These are phyloP conservation scores for Zelostemma sp. DNA, from an alignment of 1,140 invertebrate species.

Conservation along the genomic window DNA sequence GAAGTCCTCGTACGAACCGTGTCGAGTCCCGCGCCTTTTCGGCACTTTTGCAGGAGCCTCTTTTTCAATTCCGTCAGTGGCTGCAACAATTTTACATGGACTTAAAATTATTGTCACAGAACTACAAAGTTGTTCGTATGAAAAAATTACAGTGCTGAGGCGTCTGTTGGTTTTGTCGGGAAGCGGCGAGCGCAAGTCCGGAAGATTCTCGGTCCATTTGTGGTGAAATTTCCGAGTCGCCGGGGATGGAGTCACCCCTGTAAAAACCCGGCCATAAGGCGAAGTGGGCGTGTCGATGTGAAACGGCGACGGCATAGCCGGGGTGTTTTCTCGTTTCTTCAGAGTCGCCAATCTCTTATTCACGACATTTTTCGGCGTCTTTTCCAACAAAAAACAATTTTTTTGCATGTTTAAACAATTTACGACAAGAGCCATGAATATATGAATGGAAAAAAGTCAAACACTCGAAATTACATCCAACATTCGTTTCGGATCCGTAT, in stretches of 20 bases:
- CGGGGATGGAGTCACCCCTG: conserved; percentile 69
- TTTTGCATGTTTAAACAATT: no score
- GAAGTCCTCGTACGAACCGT: conserved; percentile 21
- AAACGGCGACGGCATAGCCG: conserved; percentile 54
- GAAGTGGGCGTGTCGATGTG: conserved; percentile 71
- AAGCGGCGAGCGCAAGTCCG: conserved; percentile 62
- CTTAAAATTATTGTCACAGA: conserved; percentile 6
- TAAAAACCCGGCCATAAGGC: conserved; percentile 70
- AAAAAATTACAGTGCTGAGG: conserved; percentile 64
- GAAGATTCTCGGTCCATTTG: conserved; percentile 68
- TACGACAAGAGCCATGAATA: no score
- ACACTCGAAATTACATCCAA: no score
- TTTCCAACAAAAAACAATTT: no score
- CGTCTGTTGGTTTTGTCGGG: conserved; percentile 52
- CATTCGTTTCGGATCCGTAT: no score
- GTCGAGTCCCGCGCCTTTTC: conserved; percentile 26
- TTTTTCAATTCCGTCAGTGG: conserved; percentile 71
- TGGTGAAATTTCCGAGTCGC: conserved; percentile 68
- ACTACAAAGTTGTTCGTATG: conserved; percentile 20
- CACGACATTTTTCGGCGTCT: conserved; percentile 49
- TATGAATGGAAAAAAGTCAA: no score
- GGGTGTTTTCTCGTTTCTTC: conserved; percentile 39
- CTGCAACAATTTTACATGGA: no score
- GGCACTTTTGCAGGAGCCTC: conserved; percentile 58
- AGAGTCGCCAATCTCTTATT: conserved; percentile 59